phyloP scores from a whole-genome alignment of 1,140 invertebrate species.

The Macrotrachela quadricornifera region DNA sequence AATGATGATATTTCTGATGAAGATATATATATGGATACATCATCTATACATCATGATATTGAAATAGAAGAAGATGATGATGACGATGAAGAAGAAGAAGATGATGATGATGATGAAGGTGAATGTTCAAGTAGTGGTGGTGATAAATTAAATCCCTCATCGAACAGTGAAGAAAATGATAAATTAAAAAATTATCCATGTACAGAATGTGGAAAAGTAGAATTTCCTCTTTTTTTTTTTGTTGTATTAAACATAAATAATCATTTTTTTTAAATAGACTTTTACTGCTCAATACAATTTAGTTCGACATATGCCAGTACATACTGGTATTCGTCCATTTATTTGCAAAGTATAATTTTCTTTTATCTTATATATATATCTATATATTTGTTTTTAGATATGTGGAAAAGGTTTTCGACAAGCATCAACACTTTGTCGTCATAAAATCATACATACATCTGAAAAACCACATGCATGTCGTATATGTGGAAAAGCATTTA shows the following conservation, averaged over 20 bases:
- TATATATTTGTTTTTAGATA: slow-evolving; percentile 14
- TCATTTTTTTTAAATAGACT: slow-evolving; percentile 35
- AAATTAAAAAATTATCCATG: slow-evolving; percentile 1
- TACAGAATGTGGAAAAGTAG: slow-evolving; percentile 3
- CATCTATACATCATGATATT: too few species aligned
- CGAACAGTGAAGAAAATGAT: too few species aligned
- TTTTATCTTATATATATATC: too few species aligned
- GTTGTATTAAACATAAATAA: too few species aligned
- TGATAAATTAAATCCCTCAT: too few species aligned
- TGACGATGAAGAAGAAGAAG: too few species aligned
- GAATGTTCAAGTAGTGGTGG: too few species aligned
- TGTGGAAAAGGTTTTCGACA: slow-evolving; percentile 95
- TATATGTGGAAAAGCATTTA: slow-evolving; percentile 81
- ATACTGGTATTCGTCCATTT: slow-evolving; percentile 87
- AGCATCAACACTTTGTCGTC: slow-evolving; percentile 80
- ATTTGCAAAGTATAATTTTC: slow-evolving; percentile 52
- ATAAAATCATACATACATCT: slow-evolving; percentile 93
- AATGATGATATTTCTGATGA: too few species aligned
- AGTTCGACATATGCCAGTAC: slow-evolving; percentile 93
- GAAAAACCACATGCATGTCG: slow-evolving; percentile 75
- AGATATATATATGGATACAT: too few species aligned
- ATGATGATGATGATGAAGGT: too few species aligned
- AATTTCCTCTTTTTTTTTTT: not conserved
- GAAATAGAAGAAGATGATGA: too few species aligned
- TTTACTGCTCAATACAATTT: slow-evolving; percentile 98